Evolutionary conservation across 2,797 vertebrate genomes (phyloP).

Genomic region (Myoxocephalus aenaeus): DNA sequence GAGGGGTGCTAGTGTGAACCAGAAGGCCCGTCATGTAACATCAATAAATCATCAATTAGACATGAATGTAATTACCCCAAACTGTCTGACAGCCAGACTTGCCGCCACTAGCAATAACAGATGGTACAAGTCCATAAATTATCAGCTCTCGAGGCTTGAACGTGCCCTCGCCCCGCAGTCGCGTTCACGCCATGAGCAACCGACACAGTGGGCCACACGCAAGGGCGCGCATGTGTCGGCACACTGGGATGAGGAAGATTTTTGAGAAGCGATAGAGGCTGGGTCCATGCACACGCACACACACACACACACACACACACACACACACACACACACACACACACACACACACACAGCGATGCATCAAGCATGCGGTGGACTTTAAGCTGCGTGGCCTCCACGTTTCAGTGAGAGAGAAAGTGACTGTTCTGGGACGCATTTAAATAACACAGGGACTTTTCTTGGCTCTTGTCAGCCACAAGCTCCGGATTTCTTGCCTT

Average conservation of each 20-base stretch:
- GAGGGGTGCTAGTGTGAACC: not conserved
- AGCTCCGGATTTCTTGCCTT: slow-evolving; percentile 12
- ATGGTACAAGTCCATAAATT: not conserved
- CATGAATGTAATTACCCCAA: not conserved
- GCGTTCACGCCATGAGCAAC: not conserved
- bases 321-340: not conserved
- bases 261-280: too few relatives aligned
- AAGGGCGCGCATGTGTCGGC: too few relatives aligned
- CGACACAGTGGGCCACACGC: not conserved
- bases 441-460: slow-evolving; percentile 33
- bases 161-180: not conserved
- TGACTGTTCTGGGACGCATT: slow-evolving; percentile 11
- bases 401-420: slow-evolving; percentile 10
- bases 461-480: slow-evolving; percentile 18
- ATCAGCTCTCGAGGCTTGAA: not conserved
- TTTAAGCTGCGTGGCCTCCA: not conserved
- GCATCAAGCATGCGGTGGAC: not conserved
- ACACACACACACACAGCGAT: not conserved
- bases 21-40: not conserved
- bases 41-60: not conserved
- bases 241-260: too few relatives aligned
- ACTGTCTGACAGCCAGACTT: not conserved
- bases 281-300: not conserved
- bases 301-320: too few relatives aligned
- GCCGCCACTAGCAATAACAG: not conserved